Conservation (phyloP, 2,113 vertebrate genomes). For the Notarius lentiginosus region DNA sequence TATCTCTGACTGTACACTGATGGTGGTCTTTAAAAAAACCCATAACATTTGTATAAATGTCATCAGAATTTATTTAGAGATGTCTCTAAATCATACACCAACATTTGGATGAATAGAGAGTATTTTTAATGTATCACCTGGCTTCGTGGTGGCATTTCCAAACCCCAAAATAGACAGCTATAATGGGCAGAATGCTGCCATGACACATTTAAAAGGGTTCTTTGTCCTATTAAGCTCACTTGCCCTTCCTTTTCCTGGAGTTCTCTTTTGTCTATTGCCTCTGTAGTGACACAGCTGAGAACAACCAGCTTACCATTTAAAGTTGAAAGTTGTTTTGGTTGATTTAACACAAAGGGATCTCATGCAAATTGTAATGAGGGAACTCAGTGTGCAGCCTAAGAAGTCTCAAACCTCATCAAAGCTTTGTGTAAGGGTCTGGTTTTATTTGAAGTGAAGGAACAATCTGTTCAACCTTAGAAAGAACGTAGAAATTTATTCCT, state of each 20-base stretch:
- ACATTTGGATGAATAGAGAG: neutral
- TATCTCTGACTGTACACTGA: neutral
- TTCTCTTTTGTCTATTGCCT: slow-evolving; percentile 8
- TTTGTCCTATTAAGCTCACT: slow-evolving; percentile 3
- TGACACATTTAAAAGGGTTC: neutral
- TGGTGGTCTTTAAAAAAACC: neutral
- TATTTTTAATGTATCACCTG: neutral
- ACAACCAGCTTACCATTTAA: slow-evolving; percentile 20
- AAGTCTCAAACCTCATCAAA: slow-evolving; percentile 42
- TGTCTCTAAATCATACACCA: neutral
- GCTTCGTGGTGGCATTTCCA: neutral
- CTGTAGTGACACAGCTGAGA: slow-evolving; percentile 11
- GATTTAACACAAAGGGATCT: slow-evolving; percentile 28
- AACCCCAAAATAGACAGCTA: neutral
- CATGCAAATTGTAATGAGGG: slow-evolving; percentile 30
- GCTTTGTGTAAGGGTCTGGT: slow-evolving; percentile 29
- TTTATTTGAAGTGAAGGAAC: slow-evolving; percentile 38
- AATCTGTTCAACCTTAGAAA: slow-evolving; percentile 14
- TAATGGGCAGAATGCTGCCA: slow-evolving; percentile 10
- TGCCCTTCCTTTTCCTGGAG: slow-evolving; percentile 4
- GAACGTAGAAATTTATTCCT: slow-evolving; percentile 17
- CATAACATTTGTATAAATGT: neutral
- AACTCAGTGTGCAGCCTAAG: slow-evolving; percentile 33
- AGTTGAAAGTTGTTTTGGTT: slow-evolving; percentile 41
- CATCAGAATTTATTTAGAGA: neutral